phyloP scores from a whole-genome alignment of 2,888 invertebrate species.

The Himalopsyche japonica region DNA sequence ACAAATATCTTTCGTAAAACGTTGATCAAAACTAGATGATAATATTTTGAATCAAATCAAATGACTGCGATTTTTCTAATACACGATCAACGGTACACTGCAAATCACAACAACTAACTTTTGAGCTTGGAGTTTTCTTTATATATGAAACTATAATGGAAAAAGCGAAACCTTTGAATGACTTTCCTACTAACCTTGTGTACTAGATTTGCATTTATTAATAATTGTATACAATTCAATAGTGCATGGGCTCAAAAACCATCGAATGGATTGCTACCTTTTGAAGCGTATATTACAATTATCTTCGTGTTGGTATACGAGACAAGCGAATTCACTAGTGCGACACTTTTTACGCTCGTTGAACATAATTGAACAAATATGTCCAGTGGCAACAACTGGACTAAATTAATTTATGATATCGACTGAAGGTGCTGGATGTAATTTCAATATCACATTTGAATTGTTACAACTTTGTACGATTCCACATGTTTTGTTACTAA shows the following conservation, averaged over 20 bases:
- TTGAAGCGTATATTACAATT: neutral
- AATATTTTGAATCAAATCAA: no score
- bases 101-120: neutral
- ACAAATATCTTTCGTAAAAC: no score
- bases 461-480: no score
- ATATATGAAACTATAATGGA: neutral
- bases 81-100: no score
- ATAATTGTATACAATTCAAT: neutral
- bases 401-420: no score
- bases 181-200: neutral
- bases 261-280: neutral
- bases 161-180: neutral
- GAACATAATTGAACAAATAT: neutral
- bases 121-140: neutral
- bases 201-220: neutral
- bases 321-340: neutral
- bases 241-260: neutral
- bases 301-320: neutral
- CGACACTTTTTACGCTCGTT: neutral
- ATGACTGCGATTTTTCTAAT: no score
- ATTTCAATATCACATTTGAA: no score
- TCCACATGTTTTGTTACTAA: no score
- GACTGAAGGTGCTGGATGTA: no score
- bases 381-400: neutral
- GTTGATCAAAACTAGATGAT: no score